Evolutionary conservation across 2,113 vertebrate genomes (phyloP).

Genomic region (Ceyx melanurus): DNA sequence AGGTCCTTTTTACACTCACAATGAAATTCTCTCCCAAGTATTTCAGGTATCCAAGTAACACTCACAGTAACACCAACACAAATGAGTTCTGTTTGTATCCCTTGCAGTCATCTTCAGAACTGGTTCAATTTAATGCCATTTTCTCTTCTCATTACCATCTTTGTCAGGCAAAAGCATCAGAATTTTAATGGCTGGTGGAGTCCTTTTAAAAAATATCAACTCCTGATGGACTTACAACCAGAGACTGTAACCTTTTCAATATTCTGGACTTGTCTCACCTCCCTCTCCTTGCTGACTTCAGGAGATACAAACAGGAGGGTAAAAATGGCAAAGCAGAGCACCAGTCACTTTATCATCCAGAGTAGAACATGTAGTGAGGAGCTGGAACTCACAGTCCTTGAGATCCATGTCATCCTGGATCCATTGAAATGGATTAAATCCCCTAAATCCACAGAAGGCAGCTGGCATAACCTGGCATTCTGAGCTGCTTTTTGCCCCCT

Average conservation of each 20-base stretch:
- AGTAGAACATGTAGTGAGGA: background rate
- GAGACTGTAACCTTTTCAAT: constrained; percentile 4
- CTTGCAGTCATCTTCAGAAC: constrained; percentile 39
- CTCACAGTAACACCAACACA: constrained; percentile 36
- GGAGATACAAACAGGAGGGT: background rate
- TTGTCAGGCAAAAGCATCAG: background rate
- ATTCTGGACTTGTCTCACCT: background rate
- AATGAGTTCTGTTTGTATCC: constrained; percentile 26
- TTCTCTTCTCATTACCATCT: constrained; percentile 43
- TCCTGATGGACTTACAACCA: constrained; percentile 10
- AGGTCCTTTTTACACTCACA: constrained; percentile 17
- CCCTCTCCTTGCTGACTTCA: background rate
- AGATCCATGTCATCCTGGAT: background rate
- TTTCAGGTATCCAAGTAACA: constrained; percentile 30
- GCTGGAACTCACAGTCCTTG: background rate
- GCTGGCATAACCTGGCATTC: background rate
- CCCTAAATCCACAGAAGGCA: background rate
- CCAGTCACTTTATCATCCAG: background rate
- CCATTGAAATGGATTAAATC: background rate
- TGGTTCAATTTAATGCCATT: constrained; percentile 40
- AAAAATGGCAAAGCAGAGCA: background rate
- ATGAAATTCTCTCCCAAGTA: constrained; percentile 29
- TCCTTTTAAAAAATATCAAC: constrained; percentile 42
- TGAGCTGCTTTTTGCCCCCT: background rate
- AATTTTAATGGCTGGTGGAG: constrained; percentile 45